Evolutionary conservation across 2,113 vertebrate genomes (phyloP).

Genomic region (Phyllostomus discolor): DNA sequence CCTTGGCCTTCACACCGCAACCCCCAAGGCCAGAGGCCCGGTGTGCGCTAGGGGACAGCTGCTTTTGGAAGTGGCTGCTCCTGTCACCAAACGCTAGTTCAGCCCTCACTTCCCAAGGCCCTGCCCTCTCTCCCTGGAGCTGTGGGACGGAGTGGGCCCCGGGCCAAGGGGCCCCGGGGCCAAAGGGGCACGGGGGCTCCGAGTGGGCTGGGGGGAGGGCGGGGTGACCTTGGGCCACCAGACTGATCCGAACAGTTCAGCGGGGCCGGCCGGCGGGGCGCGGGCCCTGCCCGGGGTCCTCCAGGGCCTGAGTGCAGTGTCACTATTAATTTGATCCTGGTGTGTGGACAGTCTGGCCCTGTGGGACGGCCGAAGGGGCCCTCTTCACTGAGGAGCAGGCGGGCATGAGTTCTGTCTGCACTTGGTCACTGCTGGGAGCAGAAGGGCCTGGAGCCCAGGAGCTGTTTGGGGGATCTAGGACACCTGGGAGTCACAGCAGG

Average conservation of each 20-base stretch:
- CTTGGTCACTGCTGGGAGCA: too few species aligned
- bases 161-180: rapidly evolving
- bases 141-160: too few species aligned
- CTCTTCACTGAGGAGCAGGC: not conserved
- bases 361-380: not conserved
- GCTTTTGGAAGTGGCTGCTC: not conserved
- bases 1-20: not conserved
- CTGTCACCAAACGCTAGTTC: not conserved
- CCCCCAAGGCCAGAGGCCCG: not conserved
- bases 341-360: too few species aligned
- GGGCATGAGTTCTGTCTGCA: too few species aligned
- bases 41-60: too few species aligned
- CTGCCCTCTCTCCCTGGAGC: rapidly evolving
- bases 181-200: not conserved
- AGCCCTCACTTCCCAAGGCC: not conserved
- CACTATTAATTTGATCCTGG: too few species aligned
- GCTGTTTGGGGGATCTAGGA: too few species aligned
- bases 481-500: too few species aligned
- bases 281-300: not conserved
- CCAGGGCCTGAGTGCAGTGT: rapidly evolving
- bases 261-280: too few species aligned
- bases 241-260: too few species aligned
- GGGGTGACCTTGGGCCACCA: not conserved
- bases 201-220: rapidly evolving
- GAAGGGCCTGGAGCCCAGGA: too few species aligned